These are phyloP conservation scores for Harpalus rubripes DNA, from an alignment of 2,888 invertebrate species.

Conservation along the genomic window DNA sequence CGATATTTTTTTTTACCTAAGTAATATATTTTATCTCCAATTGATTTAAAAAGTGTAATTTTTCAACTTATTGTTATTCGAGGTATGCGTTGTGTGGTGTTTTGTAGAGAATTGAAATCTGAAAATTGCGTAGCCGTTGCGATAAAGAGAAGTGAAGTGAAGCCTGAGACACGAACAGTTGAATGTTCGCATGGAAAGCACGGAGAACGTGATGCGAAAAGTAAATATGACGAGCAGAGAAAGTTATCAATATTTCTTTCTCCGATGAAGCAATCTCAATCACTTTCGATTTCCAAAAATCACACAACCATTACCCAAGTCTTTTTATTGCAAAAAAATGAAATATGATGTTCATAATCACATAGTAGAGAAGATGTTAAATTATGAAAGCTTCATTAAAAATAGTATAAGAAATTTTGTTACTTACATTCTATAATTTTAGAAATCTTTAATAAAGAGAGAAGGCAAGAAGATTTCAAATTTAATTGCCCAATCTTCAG, in stretches of 20 bases:
- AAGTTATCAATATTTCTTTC: constrained; percentile 58
- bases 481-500: too few species aligned
- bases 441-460: too few species aligned
- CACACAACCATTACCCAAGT: constrained; percentile 1
- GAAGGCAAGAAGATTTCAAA: too few species aligned
- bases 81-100: background rate
- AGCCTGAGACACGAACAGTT: constrained; percentile 12
- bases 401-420: background rate
- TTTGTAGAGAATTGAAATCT: background rate
- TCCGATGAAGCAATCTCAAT: constrained; percentile 47
- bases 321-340: background rate
- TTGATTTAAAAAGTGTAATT: too few species aligned
- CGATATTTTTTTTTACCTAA: too few species aligned
- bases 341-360: background rate
- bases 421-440: too few species aligned
- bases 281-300: constrained; percentile 53
- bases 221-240: constrained; percentile 46
- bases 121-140: constrained; percentile 28
- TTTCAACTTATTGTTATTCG: background rate
- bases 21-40: too few species aligned
- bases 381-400: background rate
- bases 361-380: background rate
- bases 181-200: constrained; percentile 48
- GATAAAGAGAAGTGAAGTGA: constrained; percentile 6
- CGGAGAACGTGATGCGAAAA: constrained; percentile 54